These are phyloP conservation scores for Stenurella melanura DNA, from an alignment of 2,888 invertebrate species.

Conservation along the genomic window DNA sequence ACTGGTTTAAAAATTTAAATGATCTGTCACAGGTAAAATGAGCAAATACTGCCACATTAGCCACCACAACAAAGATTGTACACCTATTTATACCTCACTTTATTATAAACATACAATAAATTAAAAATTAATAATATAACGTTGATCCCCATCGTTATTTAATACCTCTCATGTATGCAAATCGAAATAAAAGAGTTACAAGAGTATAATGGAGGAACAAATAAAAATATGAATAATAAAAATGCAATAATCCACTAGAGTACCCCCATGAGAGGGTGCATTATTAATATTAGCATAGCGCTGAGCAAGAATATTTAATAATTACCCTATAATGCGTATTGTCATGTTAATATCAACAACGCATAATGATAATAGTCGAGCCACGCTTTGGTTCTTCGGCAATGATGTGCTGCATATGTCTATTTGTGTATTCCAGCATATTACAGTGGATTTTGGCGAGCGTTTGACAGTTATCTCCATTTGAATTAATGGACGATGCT, in stretches of 20 bases:
- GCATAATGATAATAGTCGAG: slow-evolving; percentile 49
- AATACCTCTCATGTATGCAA: slow-evolving; percentile 51
- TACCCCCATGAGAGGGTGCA: slow-evolving; percentile 61
- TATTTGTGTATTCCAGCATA: slow-evolving; percentile 42
- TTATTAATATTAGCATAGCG: slow-evolving; percentile 64
- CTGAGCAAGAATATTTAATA: slow-evolving; percentile 68
- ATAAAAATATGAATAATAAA: slow-evolving; percentile 65
- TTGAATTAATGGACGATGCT: slow-evolving; percentile 41
- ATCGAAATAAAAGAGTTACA: slow-evolving; percentile 47
- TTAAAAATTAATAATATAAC: slow-evolving; percentile 47
- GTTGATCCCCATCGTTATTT: slow-evolving; percentile 46
- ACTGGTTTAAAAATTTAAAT: neutral
- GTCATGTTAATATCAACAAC: slow-evolving; percentile 67
- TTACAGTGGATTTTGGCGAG: slow-evolving; percentile 47
- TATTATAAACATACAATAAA: slow-evolving; percentile 44
- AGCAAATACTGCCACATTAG: neutral
- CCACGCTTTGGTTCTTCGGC: slow-evolving; percentile 52
- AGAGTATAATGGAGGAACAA: slow-evolving; percentile 52
- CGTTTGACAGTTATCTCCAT: slow-evolving; percentile 48
- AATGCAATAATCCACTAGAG: slow-evolving; percentile 64
- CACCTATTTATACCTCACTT: slow-evolving; percentile 33
- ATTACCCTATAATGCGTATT: slow-evolving; percentile 71
- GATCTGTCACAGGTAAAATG: neutral
- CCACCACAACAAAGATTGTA: slow-evolving; percentile 11
- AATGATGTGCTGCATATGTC: slow-evolving; percentile 56